Conservation (phyloP, 1,140 invertebrate genomes). For the Xylocopa sonorina region DNA sequence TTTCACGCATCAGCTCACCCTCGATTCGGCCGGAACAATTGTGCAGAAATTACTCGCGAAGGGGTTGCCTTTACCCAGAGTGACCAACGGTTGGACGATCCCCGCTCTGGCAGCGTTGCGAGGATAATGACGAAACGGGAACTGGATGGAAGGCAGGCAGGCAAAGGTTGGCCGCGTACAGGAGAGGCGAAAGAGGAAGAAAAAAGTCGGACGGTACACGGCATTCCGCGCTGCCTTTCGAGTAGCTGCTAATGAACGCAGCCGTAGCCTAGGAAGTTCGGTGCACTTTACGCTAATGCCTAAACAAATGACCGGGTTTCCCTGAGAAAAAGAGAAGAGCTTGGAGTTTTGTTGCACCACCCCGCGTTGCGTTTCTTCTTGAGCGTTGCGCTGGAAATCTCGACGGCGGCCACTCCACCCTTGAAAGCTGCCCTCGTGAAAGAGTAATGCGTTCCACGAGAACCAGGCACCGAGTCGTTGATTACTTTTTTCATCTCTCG, state of each 20-base stretch:
- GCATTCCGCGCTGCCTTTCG: constrained; percentile 44
- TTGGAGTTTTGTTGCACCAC: constrained; percentile 23
- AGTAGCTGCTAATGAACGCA: constrained; percentile 51
- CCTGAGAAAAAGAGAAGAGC: too few species aligned
- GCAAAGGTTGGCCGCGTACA: constrained; percentile 1
- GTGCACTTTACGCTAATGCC: constrained; percentile 44
- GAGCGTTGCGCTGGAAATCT: constrained; percentile 38
- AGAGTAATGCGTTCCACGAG: constrained; percentile 34
- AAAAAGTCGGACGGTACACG: constrained; percentile 31
- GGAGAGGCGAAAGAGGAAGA: constrained; percentile 28
- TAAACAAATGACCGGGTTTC: constrained; percentile 49
- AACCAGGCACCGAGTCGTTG: constrained; percentile 31
- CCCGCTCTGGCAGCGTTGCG: background rate
- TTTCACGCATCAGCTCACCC: constrained; percentile 41
- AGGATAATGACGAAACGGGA: background rate
- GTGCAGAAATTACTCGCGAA: background rate
- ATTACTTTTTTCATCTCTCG: constrained; percentile 27
- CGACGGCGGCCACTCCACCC: constrained; percentile 8
- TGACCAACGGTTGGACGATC: background rate
- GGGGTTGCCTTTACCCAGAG: constrained; percentile 3
- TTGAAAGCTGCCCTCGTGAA: constrained; percentile 38
- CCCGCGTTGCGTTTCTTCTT: constrained; percentile 7
- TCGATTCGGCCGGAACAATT: constrained; percentile 7
- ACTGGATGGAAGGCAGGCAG: background rate
- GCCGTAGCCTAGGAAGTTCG: constrained; percentile 25